phyloP scores from a whole-genome alignment of 2,113 vertebrate genomes.

The Xiphophorus maculatus region DNA sequence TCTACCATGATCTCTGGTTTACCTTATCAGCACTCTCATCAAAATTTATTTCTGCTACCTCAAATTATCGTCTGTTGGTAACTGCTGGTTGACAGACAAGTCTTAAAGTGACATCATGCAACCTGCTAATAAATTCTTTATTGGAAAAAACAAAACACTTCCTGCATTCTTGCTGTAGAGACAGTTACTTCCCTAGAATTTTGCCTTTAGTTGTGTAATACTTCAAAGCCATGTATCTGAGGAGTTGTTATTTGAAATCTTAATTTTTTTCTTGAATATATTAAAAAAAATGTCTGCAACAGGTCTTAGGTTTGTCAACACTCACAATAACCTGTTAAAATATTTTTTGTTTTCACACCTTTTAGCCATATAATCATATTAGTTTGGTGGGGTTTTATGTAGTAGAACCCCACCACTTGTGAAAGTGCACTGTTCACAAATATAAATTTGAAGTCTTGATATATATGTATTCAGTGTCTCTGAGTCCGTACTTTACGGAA shows the following conservation, averaged over 20 bases:
- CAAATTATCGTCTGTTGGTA: conserved; percentile 18
- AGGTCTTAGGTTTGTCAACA: background rate
- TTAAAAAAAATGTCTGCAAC: background rate
- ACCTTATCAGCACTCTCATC: conserved; percentile 44
- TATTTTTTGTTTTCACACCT: background rate
- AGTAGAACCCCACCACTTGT: background rate
- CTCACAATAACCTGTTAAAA: background rate
- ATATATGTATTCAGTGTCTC: no score
- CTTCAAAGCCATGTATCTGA: background rate
- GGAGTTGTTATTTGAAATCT: background rate
- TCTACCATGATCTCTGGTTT: conserved; percentile 47
- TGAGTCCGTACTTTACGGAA: no score
- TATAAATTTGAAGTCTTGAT: no score
- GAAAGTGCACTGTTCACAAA: background rate
- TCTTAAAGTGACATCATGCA: conserved; percentile 39
- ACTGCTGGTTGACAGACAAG: conserved; percentile 23
- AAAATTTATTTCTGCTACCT: conserved; percentile 29
- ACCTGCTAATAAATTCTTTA: conserved; percentile 30
- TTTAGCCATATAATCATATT: background rate
- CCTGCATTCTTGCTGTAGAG: conserved; percentile 30
- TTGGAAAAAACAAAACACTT: conserved; percentile 23
- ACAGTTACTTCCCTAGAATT: background rate
- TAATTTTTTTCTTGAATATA: background rate
- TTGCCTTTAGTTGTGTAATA: background rate
- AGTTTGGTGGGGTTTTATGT: background rate